Evolutionary conservation across 2,888 invertebrate genomes (phyloP).

Genomic region (Coleophora flavipennella): DNA sequence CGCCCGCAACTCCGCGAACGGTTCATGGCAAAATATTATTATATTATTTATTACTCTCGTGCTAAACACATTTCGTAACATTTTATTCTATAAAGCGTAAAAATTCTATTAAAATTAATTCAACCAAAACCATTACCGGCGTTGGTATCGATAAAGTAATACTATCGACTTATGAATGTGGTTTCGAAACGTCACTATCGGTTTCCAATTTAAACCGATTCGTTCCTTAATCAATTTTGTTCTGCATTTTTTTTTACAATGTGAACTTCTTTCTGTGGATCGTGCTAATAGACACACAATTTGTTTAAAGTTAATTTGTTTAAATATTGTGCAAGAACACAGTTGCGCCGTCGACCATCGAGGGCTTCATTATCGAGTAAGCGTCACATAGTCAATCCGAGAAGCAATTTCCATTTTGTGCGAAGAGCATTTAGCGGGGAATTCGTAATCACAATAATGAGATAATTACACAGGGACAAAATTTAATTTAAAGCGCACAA

Average conservation of each 20-base stretch:
- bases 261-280: conserved; percentile 49
- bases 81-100: conserved; percentile 68
- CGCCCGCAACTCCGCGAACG: no score
- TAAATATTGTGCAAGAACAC: conserved; percentile 21
- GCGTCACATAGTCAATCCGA: conserved; percentile 42
- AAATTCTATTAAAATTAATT: conserved; percentile 72
- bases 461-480: conserved; percentile 73
- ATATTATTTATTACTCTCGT: conserved; percentile 57
- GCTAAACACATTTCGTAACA: conserved; percentile 65
- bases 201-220: conserved; percentile 72
- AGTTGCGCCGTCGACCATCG: conserved; percentile 29
- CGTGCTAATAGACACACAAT: conserved; percentile 51
- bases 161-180: conserved; percentile 69
- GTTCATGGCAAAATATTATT: conserved; percentile 25
- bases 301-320: conserved; percentile 46
- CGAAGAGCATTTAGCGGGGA: conserved; percentile 66
- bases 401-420: conserved; percentile 60
- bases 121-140: conserved; percentile 68
- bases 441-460: conserved; percentile 72
- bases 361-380: conserved; percentile 37
- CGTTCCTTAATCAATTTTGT: conserved; percentile 72
- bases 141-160: conserved; percentile 70
- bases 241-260: conserved; percentile 53
- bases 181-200: conserved; percentile 72
- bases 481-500: conserved; percentile 73